Evolutionary conservation across 2,797 vertebrate species (phyloP).

Genomic region (Euphonia xanthogaster): DNA sequence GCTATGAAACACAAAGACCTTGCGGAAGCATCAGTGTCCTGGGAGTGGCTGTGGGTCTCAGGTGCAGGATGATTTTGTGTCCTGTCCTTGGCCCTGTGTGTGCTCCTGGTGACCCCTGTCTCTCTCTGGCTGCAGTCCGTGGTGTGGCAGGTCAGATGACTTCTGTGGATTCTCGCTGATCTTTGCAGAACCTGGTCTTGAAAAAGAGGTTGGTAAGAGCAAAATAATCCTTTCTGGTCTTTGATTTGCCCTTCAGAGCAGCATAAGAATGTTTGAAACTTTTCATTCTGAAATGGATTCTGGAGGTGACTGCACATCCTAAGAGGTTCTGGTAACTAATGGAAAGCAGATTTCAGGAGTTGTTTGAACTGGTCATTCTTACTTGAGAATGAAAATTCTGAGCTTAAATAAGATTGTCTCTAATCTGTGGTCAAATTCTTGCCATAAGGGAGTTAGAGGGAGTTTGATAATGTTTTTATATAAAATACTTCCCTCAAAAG

Average conservation of each 20-base stretch:
- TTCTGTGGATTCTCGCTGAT: constrained; percentile 83
- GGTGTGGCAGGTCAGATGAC: constrained; percentile 88
- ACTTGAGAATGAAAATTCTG: not conserved
- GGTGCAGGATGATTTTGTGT: not conserved
- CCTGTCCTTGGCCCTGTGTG: not conserved
- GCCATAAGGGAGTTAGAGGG: not conserved
- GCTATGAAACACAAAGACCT: not conserved
- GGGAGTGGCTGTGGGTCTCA: not conserved
- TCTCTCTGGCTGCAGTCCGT: constrained; percentile 77
- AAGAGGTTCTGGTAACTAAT: not conserved
- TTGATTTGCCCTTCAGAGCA: not conserved
- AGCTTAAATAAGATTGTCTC: not conserved
- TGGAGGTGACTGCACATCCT: not conserved
- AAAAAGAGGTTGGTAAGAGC: constrained; percentile 86
- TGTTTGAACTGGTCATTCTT: not conserved
- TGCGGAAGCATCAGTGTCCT: not conserved
- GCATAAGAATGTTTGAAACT: not conserved
- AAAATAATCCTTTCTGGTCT: not conserved
- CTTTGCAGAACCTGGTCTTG: constrained; percentile 89
- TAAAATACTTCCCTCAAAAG: not conserved
- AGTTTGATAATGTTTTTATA: not conserved
- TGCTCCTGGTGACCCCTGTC: not conserved
- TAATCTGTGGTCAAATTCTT: not conserved
- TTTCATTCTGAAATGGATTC: not conserved
- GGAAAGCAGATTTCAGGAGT: not conserved